Conservation (phyloP, 1,140 invertebrate species). For the Aphelenchoides besseyi region DNA sequence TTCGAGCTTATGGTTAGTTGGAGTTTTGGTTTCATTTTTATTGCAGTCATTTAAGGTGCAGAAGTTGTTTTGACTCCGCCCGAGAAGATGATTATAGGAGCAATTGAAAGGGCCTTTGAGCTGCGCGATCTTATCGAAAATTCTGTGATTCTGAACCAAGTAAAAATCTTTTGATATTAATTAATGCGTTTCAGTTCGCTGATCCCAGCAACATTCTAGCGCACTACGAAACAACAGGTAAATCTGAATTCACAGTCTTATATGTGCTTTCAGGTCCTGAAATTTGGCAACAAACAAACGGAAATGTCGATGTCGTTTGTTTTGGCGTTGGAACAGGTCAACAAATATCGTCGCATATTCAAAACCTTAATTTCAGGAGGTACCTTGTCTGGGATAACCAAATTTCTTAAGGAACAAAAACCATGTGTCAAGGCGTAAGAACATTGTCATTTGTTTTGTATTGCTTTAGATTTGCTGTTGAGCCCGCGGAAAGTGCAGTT, state of each 20-base stretch:
- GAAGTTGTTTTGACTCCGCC: slow-evolving; percentile 12
- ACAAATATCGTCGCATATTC: not conserved
- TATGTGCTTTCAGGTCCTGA: too few species aligned
- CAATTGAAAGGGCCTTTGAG: slow-evolving; percentile 17
- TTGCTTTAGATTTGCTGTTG: slow-evolving; percentile 14
- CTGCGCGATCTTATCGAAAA: slow-evolving; percentile 25
- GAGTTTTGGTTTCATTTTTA: too few species aligned
- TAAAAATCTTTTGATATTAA: too few species aligned
- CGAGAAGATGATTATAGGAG: slow-evolving; percentile 6
- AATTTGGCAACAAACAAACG: slow-evolving; percentile 26
- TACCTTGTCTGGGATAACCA: slow-evolving; percentile 23
- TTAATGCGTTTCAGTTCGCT: slow-evolving; percentile 36
- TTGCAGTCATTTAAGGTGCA: too few species aligned
- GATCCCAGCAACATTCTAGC: slow-evolving; percentile 42
- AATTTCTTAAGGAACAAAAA: slow-evolving; percentile 27
- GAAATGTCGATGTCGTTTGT: slow-evolving; percentile 22
- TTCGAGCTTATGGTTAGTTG: slow-evolving; percentile 20
- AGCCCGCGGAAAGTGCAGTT: slow-evolving; percentile 4
- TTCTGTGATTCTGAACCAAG: slow-evolving; percentile 20
- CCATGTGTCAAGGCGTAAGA: slow-evolving; percentile 20
- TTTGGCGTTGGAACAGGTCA: slow-evolving; percentile 22
- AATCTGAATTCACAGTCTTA: too few species aligned
- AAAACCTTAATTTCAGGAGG: not conserved
- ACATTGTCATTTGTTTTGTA: too few species aligned
- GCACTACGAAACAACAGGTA: slow-evolving; percentile 48